Percentiles rank a stretch among this genome's conserved stretches.
Evolutionary conservation across 2,113 vertebrate genomes (phyloP).

Genomic region (Lampris megalopsis): DNA sequence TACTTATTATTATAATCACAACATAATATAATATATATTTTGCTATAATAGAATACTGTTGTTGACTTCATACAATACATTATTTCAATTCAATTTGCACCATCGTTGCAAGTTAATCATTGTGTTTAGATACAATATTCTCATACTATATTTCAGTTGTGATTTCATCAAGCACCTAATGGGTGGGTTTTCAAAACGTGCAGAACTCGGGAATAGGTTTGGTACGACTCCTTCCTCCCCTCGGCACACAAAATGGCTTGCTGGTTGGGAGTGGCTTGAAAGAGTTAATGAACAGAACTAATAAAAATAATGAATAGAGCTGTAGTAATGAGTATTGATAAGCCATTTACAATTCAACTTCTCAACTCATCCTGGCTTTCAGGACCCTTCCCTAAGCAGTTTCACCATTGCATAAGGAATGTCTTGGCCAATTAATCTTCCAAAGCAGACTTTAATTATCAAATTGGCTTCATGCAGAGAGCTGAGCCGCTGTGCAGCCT

Average conservation of each 20-base stretch:
- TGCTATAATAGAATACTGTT: too few relatives aligned
- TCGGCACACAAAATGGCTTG: slow-evolving; percentile 44
- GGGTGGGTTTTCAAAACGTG: neutral
- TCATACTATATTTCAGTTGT: too few relatives aligned
- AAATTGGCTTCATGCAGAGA: slow-evolving; percentile 54
- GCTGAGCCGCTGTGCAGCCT: slow-evolving; percentile 26
- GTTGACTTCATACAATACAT: too few relatives aligned
- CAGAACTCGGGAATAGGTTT: slow-evolving; percentile 1
- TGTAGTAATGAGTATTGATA: slow-evolving; percentile 71
- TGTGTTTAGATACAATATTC: neutral
- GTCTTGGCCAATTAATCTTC: slow-evolving; percentile 60
- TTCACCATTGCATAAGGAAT: slow-evolving; percentile 56
- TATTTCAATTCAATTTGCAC: too few relatives aligned
- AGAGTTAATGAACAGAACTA: slow-evolving; percentile 41
- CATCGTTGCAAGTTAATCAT: neutral
- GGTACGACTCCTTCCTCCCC: slow-evolving; percentile 2
- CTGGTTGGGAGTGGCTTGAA: slow-evolving; percentile 30
- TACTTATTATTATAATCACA: too few relatives aligned
- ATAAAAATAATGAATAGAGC: slow-evolving; percentile 65
- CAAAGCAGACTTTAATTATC: slow-evolving; percentile 65
- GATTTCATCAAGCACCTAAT: neutral
- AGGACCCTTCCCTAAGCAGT: slow-evolving; percentile 53
- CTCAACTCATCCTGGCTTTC: slow-evolving; percentile 45
- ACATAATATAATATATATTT: too few relatives aligned
- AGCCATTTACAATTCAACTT: slow-evolving; percentile 51